Evolutionary conservation across 2,113 vertebrate species (phyloP), one percentile per base, ranked within the genome.

Genomic region (Ciconia maguari): DNA sequence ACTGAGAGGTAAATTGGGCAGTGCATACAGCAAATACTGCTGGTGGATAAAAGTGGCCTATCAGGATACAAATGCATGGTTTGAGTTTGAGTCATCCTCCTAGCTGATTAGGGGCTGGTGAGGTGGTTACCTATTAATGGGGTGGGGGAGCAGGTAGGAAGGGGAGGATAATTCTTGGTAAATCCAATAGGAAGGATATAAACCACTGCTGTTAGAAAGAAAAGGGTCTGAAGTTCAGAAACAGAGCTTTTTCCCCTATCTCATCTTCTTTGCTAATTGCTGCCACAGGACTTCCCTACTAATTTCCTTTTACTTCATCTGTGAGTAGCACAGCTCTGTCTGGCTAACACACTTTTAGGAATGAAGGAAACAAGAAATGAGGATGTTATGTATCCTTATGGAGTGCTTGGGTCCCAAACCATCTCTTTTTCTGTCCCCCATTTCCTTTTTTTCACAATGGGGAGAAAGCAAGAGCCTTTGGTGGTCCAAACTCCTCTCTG

Each of bases 251-350:
- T 83, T 44, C 3, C 10, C 12, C 38, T 13, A 25, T 16, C 19
- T 89, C 52, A 22, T 91, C 90, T 80, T 74, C 46, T 86, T 62
- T 75, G 13, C 42, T 94, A 78, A 89, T 74, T 94, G 41, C 44
- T 91, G 51, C 29, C 38, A 13, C 57, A 71, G 65, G 38, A 94
- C 77, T 94, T 84, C 29, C 72, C n/a, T 48, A 21, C 48, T 61
- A 72, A 92, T 92, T 92, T 93, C 89, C 79, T 92, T 86, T 88
- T 80, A 77, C 62, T 55, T 83, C 44, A 44, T 78, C 16, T 62
- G 6, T 41, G 24, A 46, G 36, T 48, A 79, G 49, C 22, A 8
- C 72, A 92, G 52, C 9, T 89, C 55, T 68, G 42, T n/a, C 42
- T 68, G 48, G 18, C 32, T 87, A 90, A 26, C 2, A 8, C 2